Conservation (phyloP, 2,797 vertebrate species). For the Myotis planiceps region DNA sequence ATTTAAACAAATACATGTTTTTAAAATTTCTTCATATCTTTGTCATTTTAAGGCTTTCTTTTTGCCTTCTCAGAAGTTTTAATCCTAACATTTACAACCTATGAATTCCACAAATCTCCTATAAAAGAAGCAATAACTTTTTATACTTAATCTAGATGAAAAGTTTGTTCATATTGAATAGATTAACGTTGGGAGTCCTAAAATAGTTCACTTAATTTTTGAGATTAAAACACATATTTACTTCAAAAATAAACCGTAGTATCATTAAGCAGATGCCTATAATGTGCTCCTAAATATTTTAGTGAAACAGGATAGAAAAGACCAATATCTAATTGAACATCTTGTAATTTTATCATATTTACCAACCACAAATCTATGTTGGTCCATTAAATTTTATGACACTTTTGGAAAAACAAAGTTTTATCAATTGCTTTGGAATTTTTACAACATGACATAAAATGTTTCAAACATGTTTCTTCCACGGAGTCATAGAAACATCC, state of each 20-base stretch:
- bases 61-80: not conserved
- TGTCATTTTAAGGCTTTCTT: not conserved
- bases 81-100: not conserved
- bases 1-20: not conserved
- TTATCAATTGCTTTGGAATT: not conserved
- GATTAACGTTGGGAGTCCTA: not conserved
- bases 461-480: not conserved
- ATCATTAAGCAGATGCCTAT: not conserved
- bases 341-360: not conserved
- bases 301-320: not conserved
- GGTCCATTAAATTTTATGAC: not conserved
- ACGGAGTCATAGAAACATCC: not conserved
- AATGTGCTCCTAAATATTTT: slow-evolving; percentile 20
- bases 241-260: not conserved
- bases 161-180: not conserved
- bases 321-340: not conserved
- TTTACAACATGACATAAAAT: not conserved
- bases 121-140: not conserved
- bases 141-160: not conserved
- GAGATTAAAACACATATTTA: slow-evolving; percentile 5
- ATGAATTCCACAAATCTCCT: not conserved
- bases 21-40: not conserved
- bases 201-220: not conserved
- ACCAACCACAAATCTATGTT: not conserved
- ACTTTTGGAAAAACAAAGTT: not conserved